phyloP scores from a whole-genome alignment of 2,888 invertebrate species.

The Furcula furcula region DNA sequence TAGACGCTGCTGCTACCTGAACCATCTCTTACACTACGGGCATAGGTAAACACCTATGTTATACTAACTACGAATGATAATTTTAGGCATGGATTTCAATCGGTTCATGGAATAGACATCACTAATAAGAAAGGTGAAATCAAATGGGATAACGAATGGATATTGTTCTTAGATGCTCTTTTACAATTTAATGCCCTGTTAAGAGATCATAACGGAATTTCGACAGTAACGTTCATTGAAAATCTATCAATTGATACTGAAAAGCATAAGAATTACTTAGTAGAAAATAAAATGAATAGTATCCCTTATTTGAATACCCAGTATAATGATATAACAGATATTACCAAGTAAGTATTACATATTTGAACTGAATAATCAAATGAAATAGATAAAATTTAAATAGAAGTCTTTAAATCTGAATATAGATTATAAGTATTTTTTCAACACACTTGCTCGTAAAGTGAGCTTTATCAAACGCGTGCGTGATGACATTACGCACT shows the following conservation, averaged over 20 bases:
- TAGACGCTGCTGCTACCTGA: too few relatives aligned
- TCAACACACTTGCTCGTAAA: too few relatives aligned
- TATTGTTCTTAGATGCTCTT: conserved; percentile 40
- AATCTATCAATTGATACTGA: conserved; percentile 26
- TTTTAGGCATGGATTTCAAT: conserved; percentile 19
- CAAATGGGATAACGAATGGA: conserved; percentile 35
- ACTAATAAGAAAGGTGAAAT: conserved; percentile 25
- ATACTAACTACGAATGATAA: too few relatives aligned
- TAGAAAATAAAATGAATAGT: conserved; percentile 11
- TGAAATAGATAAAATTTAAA: too few relatives aligned
- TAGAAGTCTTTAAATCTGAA: too few relatives aligned
- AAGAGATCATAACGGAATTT: conserved; percentile 29
- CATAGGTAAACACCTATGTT: too few relatives aligned
- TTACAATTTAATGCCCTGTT: conserved; percentile 33
- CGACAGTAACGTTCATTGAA: conserved; percentile 34
- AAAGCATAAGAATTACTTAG: conserved; percentile 18
- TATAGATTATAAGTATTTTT: too few relatives aligned
- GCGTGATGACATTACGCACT: too few relatives aligned
- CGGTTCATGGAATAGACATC: conserved; percentile 27
- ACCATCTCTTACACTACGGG: too few relatives aligned
- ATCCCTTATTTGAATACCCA: conserved; percentile 15
- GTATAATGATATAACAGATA: conserved; percentile 12
- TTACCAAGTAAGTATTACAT: conserved; percentile 21
- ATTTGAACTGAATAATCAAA: too few relatives aligned
- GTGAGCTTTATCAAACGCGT: too few relatives aligned